phyloP scores from a whole-genome alignment of 2,113 vertebrate species.

The Vulpes lagopus region DNA sequence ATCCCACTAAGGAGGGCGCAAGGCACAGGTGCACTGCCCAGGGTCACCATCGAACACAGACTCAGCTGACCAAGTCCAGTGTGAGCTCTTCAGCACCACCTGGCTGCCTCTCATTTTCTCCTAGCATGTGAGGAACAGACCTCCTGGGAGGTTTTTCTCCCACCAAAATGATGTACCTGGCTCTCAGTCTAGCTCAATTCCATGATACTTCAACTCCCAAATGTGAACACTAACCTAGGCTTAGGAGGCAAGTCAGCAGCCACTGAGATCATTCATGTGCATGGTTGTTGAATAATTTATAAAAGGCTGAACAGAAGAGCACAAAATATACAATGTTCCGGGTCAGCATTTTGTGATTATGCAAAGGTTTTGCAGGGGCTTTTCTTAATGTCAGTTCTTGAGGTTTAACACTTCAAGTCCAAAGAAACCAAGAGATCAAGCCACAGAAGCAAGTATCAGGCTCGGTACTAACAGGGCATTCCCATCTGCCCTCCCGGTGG shows the following conservation, averaged over 20 bases:
- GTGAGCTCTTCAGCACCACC: not conserved
- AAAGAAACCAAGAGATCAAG: not conserved
- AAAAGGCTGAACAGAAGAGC: no score
- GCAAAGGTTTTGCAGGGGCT: not conserved
- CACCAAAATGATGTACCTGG: not conserved
- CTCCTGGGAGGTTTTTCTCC: not conserved
- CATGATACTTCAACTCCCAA: not conserved
- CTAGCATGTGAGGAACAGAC: fast-evolving
- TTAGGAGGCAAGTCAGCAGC: not conserved
- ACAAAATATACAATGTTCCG: fast-evolving
- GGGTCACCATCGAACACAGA: not conserved
- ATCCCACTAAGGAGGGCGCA: fast-evolving
- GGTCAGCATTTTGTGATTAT: fast-evolving
- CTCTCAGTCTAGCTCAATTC: not conserved
- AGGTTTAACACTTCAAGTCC: not conserved
- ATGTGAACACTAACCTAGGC: not conserved
- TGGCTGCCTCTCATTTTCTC: fast-evolving
- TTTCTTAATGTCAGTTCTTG: not conserved
- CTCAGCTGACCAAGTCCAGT: not conserved
- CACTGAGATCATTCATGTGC: fast-evolving
- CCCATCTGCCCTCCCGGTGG: not conserved
- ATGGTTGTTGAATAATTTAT: fast-evolving
- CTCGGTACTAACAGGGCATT: fast-evolving
- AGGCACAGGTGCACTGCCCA: not conserved
- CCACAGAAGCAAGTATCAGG: fast-evolving